Evolutionary conservation across 2,113 vertebrate genomes (phyloP), one percentile per base, ranked within the genome.

Genomic region (Lynx canadensis): DNA sequence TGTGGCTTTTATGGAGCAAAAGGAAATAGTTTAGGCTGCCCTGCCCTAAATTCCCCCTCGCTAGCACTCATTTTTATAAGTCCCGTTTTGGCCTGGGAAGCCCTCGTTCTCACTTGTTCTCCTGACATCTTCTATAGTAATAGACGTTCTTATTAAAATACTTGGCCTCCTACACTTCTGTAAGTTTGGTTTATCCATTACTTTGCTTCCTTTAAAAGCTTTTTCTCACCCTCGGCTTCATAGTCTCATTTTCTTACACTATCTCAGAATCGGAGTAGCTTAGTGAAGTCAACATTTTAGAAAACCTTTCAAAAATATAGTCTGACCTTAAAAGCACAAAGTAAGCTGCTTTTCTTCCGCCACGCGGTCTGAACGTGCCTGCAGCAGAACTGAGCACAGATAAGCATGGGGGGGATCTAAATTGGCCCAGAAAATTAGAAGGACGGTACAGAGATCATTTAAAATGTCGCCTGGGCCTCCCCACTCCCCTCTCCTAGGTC

Each of bases 221-320:
- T 27, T 78, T 78, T 31, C 65, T 41, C 52, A 31, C 23, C 55
- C 60, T 65, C 23, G 60, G 68, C 80, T 83, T 94, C 89, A 13
- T 23, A 7, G n/a, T 86, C 78, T 88, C 15, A 11, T 97, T 93
- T 94, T 94, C 92, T 74, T 65, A 21, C 36, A 89, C 74, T 14
- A 0, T 96, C 91, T 93, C 79, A 74, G 50, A 82, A 52, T 95
- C 90, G 73, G 92, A 97, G 92, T 16, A 85, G 38, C 83, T 96
- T 71, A 50, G n/a, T 57, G 29, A 63, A 88, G 38, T 79, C 83
- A 96, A 84, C 18, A n/a, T 78, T 94, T 86, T 45, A 57, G 89
- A 90, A 91, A 94, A 81, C 79, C 73, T 88, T 88, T 83, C 80
- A 89, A 65, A 76, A 91, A 38, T 83, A 69, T 19, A 23, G 45